These are phyloP conservation scores for Spea bombifrons DNA, from an alignment of 2,113 vertebrate species.

Conservation along the genomic window DNA sequence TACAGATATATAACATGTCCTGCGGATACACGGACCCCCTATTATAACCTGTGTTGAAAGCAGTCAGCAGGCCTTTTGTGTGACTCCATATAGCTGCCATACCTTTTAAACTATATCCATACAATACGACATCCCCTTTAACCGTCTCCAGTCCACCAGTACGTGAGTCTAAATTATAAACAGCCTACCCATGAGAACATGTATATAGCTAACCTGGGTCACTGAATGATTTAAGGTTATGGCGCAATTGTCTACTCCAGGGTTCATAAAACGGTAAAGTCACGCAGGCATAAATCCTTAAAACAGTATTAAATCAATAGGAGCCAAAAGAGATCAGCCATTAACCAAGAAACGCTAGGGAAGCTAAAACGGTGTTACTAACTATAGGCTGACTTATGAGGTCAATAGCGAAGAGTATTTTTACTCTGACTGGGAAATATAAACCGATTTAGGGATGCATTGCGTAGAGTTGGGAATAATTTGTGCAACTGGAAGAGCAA, in stretches of 20 bases:
- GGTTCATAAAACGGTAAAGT: background rate
- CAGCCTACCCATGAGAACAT: background rate
- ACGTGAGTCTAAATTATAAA: constrained; percentile 4
- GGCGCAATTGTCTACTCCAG: background rate
- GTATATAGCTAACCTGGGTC: constrained; percentile 2
- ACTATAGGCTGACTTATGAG: constrained; percentile 11
- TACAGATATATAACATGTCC: no score
- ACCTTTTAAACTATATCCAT: no score
- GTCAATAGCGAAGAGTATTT: constrained; percentile 13
- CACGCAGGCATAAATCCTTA: constrained; percentile 15
- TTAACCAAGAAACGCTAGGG: background rate
- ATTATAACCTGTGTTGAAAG: no score
- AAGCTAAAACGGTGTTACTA: background rate
- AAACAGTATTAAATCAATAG: constrained; percentile 22
- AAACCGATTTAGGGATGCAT: no score
- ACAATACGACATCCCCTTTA: constrained; percentile 4
- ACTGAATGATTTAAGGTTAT: constrained; percentile 6
- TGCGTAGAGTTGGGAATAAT: no score
- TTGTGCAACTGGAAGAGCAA: no score
- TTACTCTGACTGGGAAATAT: constrained; percentile 15
- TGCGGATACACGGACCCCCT: no score
- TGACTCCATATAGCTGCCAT: no score
- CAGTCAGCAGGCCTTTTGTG: no score
- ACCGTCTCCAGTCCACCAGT: constrained; percentile 7
- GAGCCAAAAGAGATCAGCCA: constrained; percentile 19